A percentile compares a stretch with the other conserved stretches of the same genome.
Conservation (phyloP, 2,113 vertebrate species). For the Callocephalon fimbriatum region DNA sequence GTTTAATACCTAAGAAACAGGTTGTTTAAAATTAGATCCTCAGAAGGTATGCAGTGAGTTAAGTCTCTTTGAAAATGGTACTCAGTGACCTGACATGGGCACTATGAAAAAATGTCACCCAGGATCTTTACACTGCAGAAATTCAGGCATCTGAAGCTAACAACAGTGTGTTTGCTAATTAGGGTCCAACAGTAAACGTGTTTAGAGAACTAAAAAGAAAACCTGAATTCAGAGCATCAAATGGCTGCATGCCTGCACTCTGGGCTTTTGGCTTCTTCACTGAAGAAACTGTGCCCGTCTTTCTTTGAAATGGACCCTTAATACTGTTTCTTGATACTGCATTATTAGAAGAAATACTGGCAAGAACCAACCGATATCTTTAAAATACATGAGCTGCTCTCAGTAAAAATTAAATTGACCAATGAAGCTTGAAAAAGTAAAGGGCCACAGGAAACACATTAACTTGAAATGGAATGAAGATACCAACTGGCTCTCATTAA, state of each 20-base stretch:
- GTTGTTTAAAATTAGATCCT: neutral
- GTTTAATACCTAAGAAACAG: conserved; percentile 30
- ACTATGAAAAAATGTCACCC: neutral
- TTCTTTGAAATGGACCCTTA: conserved; percentile 29
- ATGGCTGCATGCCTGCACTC: neutral
- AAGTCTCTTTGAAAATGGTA: neutral
- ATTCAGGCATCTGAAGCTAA: conserved; percentile 34
- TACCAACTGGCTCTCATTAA: conserved; percentile 52
- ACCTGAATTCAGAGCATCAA: neutral
- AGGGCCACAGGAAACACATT: neutral
- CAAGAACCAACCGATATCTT: neutral
- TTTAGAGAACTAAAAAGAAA: neutral
- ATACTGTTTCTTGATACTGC: conserved; percentile 42
- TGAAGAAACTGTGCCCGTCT: conserved; percentile 7
- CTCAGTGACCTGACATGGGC: neutral
- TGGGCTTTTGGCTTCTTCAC: conserved; percentile 26
- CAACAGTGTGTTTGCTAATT: neutral
- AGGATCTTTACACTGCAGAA: neutral
- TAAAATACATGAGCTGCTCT: conserved; percentile 19
- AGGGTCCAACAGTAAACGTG: neutral
- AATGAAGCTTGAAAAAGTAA: neutral
- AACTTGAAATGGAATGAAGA: conserved; percentile 71
- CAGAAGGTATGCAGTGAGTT: conserved; percentile 4
- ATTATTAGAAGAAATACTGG: conserved; percentile 46
- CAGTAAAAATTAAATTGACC: neutral